phyloP scores from a whole-genome alignment of 2,113 vertebrate genomes.

The Phylloscopus trochiloides region DNA sequence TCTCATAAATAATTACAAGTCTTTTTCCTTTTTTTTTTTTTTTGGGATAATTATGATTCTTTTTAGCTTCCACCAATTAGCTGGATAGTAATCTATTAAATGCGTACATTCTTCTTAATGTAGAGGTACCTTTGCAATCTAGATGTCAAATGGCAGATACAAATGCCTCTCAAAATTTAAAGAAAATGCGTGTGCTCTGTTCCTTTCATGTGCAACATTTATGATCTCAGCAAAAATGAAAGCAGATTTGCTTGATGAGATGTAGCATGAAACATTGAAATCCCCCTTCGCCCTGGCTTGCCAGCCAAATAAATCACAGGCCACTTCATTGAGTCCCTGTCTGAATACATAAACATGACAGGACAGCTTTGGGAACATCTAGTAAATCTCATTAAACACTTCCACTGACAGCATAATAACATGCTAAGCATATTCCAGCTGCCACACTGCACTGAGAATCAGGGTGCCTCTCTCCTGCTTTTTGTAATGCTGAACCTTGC shows the following conservation, averaged over 20 bases:
- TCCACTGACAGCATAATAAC: slow-evolving; percentile 15
- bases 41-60: neutral
- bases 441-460: neutral
- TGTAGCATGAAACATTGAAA: neutral
- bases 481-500: neutral
- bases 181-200: neutral
- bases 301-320: slow-evolving; percentile 28
- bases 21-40: neutral
- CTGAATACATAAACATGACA: slow-evolving; percentile 17
- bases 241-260: neutral
- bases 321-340: neutral
- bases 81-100: neutral
- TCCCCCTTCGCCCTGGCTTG: neutral
- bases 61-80: neutral
- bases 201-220: neutral
- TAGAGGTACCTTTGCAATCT: neutral
- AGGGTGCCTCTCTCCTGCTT: neutral
- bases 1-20: neutral
- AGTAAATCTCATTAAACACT: slow-evolving; percentile 42
- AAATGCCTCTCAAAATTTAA: neutral
- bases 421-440: slow-evolving; percentile 10
- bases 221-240: neutral
- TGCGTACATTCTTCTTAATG: neutral
- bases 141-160: neutral
- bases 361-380: slow-evolving; percentile 12